Percentiles rank a stretch among this genome's conserved stretches.
Conservation (phyloP, 2,888 invertebrate genomes). For the Dasysyrphus albostriatus region DNA sequence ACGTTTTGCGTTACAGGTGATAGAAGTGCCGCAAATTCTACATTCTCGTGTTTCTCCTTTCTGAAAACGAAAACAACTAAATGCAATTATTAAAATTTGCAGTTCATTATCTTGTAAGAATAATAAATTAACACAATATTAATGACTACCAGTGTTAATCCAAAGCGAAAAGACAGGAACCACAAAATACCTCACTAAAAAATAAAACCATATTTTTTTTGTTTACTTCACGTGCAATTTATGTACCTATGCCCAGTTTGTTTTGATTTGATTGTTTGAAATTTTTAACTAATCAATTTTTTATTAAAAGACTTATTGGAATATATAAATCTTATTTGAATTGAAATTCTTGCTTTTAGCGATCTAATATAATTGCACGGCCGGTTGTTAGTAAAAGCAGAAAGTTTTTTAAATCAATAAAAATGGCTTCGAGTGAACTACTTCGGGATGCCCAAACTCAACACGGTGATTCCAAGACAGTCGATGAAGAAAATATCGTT, state of each 20-base stretch:
- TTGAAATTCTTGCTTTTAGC: slow-evolving; percentile 38
- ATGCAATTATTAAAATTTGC: slow-evolving; percentile 19
- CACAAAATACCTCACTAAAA: not conserved
- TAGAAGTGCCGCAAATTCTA: not conserved
- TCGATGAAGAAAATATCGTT: slow-evolving; percentile 81
- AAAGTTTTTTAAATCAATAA: slow-evolving; percentile 32
- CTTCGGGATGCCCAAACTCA: slow-evolving; percentile 79
- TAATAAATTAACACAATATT: not conserved
- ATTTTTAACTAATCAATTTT: not conserved
- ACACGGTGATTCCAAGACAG: slow-evolving; percentile 78
- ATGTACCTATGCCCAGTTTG: not conserved
- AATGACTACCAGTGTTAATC: not conserved
- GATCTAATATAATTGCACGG: not conserved
- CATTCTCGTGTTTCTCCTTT: not conserved
- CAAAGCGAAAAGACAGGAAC: not conserved
- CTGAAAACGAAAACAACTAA: slow-evolving; percentile 4
- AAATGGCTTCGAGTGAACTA: slow-evolving; percentile 62
- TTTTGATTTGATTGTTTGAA: not conserved
- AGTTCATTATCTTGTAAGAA: not conserved
- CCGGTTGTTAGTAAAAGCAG: slow-evolving; percentile 17
- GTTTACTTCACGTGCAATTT: slow-evolving; percentile 13
- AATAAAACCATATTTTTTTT: not conserved
- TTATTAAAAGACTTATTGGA: not conserved
- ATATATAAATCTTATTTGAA: not conserved
- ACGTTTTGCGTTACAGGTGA: not conserved